phyloP scores from a whole-genome alignment of 2,888 invertebrate genomes.

The Urechis unicinctus region DNA sequence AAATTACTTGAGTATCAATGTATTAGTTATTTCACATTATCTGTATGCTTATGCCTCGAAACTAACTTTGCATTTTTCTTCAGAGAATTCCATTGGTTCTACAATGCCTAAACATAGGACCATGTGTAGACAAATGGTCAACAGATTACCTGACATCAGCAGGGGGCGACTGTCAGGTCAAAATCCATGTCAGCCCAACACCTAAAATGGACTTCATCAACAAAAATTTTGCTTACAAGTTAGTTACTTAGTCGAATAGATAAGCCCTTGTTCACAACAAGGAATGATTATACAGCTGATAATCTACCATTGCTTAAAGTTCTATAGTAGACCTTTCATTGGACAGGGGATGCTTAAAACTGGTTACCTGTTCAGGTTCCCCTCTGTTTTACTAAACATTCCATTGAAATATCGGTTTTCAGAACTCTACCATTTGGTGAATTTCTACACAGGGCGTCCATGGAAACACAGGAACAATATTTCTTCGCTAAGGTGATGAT shows the following conservation, averaged over 20 bases:
- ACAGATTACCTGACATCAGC: slow-evolving; percentile 48
- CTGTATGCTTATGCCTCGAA: no score
- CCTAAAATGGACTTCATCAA: slow-evolving; percentile 53
- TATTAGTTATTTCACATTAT: no score
- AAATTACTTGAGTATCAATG: no score
- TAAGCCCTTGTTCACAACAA: no score
- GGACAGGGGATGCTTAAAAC: background rate
- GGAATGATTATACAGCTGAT: no score
- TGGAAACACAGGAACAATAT: slow-evolving; percentile 37
- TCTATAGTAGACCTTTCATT: background rate
- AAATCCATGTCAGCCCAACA: slow-evolving; percentile 53
- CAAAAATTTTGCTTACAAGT: slow-evolving; percentile 56
- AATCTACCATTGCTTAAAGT: background rate
- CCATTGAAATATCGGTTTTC: no score
- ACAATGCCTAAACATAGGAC: slow-evolving; percentile 51
- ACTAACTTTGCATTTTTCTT: no score
- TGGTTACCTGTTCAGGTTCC: no score
- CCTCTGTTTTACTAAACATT: no score
- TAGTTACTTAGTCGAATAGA: background rate
- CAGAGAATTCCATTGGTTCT: slow-evolving; percentile 50
- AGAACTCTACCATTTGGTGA: slow-evolving; percentile 52
- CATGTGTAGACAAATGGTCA: slow-evolving; percentile 53
- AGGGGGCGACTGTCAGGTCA: slow-evolving; percentile 49
- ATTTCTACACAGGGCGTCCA: slow-evolving; percentile 47
- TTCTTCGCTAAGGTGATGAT: slow-evolving; percentile 44